Evolutionary conservation across 2,888 invertebrate species (phyloP), one percentile per base, ranked within the genome.

Genomic region (Hypomecis punctinalis): DNA sequence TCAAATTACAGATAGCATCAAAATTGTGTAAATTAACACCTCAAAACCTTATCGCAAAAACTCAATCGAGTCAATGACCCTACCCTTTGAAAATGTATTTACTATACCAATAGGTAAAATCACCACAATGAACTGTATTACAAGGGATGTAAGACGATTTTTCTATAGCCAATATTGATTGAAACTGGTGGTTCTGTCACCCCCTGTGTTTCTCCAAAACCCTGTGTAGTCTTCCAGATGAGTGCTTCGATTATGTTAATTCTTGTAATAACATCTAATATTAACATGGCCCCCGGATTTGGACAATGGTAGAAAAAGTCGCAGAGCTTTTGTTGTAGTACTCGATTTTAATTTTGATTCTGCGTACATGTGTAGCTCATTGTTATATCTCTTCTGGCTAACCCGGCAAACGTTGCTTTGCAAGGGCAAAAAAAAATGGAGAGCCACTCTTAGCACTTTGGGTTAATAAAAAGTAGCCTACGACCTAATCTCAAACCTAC

Each of bases 161-260:
- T 72, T 5, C 23, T 0, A 9, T 36, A n/a, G 8, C 2, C 37
- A 11, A 52, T 10, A 13, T 39, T 64, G 7, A 13, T 47, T 40
- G 40, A 47, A 59, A 53, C 45, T 39, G 23, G 40, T 13, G 74
- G 46, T 73, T 71, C 71, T 71, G 71, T 72, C 71, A 73, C 76
- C 83, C 83, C 82, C 78, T 74, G 71, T 67, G 70, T 63, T 23
- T 69, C 58, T 59, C 60, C 63, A 63, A 61, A 80, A 42, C 48
- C 35, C 48, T 52, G 77, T 80, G 81, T 77, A 79, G 80, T 84
- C 85, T 86, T 79, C 84, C 78, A 84, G 81, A 72, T 79, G 85
- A 85, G 79, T 83, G 85, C 78, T 75, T 78, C 82, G 85, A 89
- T 90, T 89, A 89, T 89, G 86, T 70, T 83, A 84, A 88, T 87